Conservation (phyloP, 2,797 vertebrate genomes). For the Acanthurus lineatus region DNA sequence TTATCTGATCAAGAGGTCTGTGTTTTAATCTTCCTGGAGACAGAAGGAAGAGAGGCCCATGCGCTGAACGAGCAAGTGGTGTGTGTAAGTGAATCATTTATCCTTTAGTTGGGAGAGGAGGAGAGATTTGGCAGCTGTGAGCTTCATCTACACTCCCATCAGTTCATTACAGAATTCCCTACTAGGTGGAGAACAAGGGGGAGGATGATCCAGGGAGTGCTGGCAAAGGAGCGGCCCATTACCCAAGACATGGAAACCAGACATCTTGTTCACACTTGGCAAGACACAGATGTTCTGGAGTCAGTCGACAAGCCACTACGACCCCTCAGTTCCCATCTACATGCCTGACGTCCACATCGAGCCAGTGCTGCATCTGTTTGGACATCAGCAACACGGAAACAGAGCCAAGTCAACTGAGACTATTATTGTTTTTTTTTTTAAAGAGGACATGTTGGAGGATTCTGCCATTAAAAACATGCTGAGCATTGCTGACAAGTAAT, state of each 20-base stretch:
- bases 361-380: conserved; percentile 57
- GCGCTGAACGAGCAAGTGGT: conserved; percentile 62
- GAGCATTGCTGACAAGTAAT: not conserved
- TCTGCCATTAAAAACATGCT: conserved; percentile 18
- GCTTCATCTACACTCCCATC: conserved; percentile 80
- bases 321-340: conserved; percentile 36
- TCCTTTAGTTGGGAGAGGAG: conserved; percentile 75
- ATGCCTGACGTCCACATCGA: conserved; percentile 23
- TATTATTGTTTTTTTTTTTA: conserved; percentile 11
- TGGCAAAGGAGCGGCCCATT: conserved; percentile 65
- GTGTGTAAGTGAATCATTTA: conserved; percentile 79
- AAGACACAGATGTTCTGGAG: conserved; percentile 68
- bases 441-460: not conserved
- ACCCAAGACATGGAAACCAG: conserved; percentile 69
- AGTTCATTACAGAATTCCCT: conserved; percentile 77
- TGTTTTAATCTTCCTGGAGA: conserved; percentile 81
- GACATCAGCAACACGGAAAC: conserved; percentile 14
- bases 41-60: conserved; percentile 63
- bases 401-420: conserved; percentile 25
- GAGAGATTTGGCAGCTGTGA: conserved; percentile 76
- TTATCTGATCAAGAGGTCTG: conserved; percentile 78
- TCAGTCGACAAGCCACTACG: conserved; percentile 34
- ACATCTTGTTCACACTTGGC: conserved; percentile 77
- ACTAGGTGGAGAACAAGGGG: conserved; percentile 72
- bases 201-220: conserved; percentile 59